phyloP scores from a whole-genome alignment of 2,113 vertebrate genomes.

The Miniopterus natalensis region DNA sequence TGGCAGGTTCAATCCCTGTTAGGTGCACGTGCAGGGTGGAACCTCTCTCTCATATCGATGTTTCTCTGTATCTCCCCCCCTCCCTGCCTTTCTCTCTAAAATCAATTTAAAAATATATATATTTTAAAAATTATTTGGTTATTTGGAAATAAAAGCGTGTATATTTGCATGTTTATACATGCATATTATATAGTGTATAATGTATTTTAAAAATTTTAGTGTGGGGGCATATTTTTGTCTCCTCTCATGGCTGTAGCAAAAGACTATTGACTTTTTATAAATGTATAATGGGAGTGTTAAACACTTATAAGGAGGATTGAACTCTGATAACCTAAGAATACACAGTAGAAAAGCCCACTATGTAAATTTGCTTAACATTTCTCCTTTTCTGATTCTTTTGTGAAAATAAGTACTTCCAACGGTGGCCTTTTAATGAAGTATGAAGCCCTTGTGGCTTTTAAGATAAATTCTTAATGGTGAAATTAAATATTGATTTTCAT shows the following conservation, averaged over 20 bases:
- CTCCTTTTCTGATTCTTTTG: constrained; percentile 30
- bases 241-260: background rate
- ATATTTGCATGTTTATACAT: background rate
- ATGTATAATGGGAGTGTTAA: background rate
- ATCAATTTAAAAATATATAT: background rate
- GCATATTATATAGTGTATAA: background rate
- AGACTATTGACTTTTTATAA: background rate
- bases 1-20: background rate
- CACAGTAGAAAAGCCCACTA: background rate
- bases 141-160: background rate
- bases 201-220: background rate
- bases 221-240: background rate
- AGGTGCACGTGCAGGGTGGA: background rate
- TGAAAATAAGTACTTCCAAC: background rate
- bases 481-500: constrained; percentile 18
- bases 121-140: background rate
- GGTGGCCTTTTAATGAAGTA: constrained; percentile 1
- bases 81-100: background rate
- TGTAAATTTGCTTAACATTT: background rate
- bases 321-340: background rate
- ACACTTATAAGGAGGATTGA: background rate
- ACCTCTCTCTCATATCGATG: background rate
- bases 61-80: background rate
- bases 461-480: background rate
- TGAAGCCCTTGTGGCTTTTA: constrained; percentile 17